phyloP scores from a whole-genome alignment of 2,797 vertebrate genomes.

The Valencia hispanica region DNA sequence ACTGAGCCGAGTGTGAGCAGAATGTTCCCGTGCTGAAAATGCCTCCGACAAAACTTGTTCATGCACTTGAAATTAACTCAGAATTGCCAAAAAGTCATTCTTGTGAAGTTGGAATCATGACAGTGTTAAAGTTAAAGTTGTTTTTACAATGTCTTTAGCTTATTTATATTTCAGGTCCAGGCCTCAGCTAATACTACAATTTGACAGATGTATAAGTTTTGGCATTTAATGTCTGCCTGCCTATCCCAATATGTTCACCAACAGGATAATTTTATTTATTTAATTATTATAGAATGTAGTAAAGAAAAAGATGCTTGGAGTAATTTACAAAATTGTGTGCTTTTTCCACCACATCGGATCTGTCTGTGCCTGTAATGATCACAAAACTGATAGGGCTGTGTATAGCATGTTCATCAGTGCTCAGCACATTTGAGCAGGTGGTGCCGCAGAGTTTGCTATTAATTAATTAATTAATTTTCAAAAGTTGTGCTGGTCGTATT shows the following conservation, averaged over 20 bases:
- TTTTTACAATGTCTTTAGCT: neutral
- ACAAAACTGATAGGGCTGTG: constrained; percentile 2
- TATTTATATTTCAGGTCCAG: neutral
- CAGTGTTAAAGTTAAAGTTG: neutral
- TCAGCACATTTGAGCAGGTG: constrained; percentile 1
- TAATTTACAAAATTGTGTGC: neutral
- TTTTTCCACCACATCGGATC: neutral
- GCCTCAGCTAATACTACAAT: neutral
- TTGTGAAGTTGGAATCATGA: constrained; percentile 15
- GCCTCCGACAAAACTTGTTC: constrained; percentile 14
- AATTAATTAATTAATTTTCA: neutral
- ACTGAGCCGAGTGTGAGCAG: constrained; percentile 11
- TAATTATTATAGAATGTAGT: neutral
- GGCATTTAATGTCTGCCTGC: neutral
- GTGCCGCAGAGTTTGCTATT: neutral
- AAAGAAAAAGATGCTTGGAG: neutral
- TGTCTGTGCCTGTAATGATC: neutral
- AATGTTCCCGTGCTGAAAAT: constrained; percentile 2
- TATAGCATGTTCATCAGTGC: neutral
- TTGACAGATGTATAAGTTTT: neutral
- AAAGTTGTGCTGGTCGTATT: neutral
- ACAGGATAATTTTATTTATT: neutral
- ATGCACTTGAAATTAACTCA: constrained; percentile 14
- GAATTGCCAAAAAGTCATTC: constrained; percentile 19
- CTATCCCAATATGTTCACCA: neutral